These are phyloP conservation scores for Euplagia quadripunctaria DNA, from an alignment of 2,888 invertebrate species.

Conservation along the genomic window DNA sequence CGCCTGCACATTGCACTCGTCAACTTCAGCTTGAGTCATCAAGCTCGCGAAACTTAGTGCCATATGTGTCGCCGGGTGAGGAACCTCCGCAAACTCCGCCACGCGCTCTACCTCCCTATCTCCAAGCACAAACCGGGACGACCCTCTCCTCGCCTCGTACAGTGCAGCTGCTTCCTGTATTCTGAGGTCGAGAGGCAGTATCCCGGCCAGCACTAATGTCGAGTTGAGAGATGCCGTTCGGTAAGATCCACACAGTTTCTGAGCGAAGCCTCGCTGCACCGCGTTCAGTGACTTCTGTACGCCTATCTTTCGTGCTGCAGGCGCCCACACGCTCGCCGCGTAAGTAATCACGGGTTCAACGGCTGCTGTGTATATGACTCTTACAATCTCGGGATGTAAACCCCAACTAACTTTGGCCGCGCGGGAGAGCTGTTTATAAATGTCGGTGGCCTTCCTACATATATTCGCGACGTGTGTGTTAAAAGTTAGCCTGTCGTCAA, in stretches of 20 bases:
- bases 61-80: not conserved
- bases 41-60: not conserved
- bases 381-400: too few species aligned
- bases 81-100: not conserved
- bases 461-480: not conserved
- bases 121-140: not conserved
- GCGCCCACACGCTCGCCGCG: not conserved
- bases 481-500: slow-evolving; percentile 5
- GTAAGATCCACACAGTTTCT: not conserved
- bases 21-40: not conserved
- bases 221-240: too few species aligned
- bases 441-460: too few species aligned
- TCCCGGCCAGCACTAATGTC: not conserved
- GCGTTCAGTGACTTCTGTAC: not conserved
- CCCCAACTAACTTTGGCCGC: too few species aligned
- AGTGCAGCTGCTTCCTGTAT: not conserved
- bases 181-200: not conserved
- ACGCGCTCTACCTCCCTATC: not conserved
- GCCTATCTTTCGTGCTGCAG: not conserved
- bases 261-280: not conserved
- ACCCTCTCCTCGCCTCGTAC: not conserved
- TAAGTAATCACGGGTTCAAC: too few species aligned
- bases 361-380: too few species aligned
- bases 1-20: not conserved
- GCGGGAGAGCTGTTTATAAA: too few species aligned